Conservation (phyloP, 2,113 vertebrate species). For the Notothenia rossii region DNA sequence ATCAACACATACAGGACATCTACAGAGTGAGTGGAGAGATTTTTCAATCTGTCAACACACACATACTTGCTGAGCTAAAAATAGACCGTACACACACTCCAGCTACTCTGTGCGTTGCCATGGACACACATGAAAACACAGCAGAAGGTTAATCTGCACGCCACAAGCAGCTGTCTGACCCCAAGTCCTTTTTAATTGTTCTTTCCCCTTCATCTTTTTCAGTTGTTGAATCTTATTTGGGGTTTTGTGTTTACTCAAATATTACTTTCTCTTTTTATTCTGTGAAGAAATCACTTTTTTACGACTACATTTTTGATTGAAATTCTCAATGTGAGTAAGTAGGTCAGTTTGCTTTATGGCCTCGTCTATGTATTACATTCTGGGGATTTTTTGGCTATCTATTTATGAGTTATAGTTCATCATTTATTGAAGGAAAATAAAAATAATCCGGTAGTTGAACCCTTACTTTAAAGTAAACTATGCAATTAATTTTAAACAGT, state of each 20-base stretch:
- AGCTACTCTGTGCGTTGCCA: slow-evolving; percentile 20
- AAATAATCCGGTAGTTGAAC: too few relatives aligned
- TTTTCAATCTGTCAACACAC: slow-evolving; percentile 13
- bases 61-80: slow-evolving; percentile 37
- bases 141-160: slow-evolving; percentile 6
- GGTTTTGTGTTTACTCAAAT: not conserved
- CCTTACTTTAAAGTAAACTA: too few relatives aligned
- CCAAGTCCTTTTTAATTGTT: not conserved
- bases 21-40: not conserved
- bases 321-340: not conserved
- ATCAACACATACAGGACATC: too few relatives aligned
- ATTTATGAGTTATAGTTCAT: too few relatives aligned
- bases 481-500: too few relatives aligned
- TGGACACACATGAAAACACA: slow-evolving; percentile 29
- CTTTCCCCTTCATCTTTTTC: not conserved
- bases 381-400: too few relatives aligned
- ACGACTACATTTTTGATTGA: not conserved
- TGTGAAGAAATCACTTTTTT: not conserved
- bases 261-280: not conserved
- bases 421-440: too few relatives aligned
- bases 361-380: too few relatives aligned
- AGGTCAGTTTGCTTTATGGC: too few relatives aligned
- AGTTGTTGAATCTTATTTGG: not conserved
- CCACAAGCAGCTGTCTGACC: slow-evolving; percentile 17
- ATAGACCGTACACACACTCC: slow-evolving; percentile 19